Conservation (phyloP, 2,888 invertebrate genomes). For the Parapristionchus giblindavisi region DNA sequence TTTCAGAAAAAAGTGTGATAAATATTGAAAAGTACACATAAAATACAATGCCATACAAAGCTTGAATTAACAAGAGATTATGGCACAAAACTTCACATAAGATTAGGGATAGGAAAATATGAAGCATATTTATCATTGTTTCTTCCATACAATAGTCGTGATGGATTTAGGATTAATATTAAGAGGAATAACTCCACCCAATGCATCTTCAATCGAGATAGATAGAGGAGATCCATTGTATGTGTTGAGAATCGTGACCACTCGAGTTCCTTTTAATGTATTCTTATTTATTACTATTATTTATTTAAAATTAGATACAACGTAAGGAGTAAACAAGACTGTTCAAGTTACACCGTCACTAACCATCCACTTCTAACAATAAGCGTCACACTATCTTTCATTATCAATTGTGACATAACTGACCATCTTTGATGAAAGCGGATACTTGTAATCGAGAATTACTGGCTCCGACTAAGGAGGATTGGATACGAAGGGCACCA, state of each 20-base stretch:
- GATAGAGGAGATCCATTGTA: neutral
- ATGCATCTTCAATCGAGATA: slow-evolving; percentile 22
- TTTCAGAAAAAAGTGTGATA: neutral
- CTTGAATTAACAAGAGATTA: too few relatives aligned
- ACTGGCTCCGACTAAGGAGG: neutral
- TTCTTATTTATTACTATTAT: too few relatives aligned
- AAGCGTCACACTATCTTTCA: too few relatives aligned
- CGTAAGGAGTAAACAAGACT: neutral
- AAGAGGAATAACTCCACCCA: neutral
- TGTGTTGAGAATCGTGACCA: slow-evolving; percentile 22
- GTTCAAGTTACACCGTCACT: too few relatives aligned
- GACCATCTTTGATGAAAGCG: neutral
- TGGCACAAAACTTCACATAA: too few relatives aligned
- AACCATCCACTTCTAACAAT: too few relatives aligned
- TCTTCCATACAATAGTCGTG: slow-evolving; percentile 33
- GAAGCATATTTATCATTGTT: neutral
- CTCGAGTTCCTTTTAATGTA: slow-evolving; percentile 11
- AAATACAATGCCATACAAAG: neutral
- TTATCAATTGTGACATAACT: too few relatives aligned
- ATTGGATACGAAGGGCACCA: slow-evolving; percentile 11
- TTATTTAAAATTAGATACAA: neutral
- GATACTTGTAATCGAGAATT: neutral
- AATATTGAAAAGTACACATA: neutral
- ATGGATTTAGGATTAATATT: slow-evolving; percentile 8
- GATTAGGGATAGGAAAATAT: neutral